These are phyloP conservation scores for Dyspetes luteomarginatus DNA, from an alignment of 2,888 invertebrate species.

Conservation along the genomic window DNA sequence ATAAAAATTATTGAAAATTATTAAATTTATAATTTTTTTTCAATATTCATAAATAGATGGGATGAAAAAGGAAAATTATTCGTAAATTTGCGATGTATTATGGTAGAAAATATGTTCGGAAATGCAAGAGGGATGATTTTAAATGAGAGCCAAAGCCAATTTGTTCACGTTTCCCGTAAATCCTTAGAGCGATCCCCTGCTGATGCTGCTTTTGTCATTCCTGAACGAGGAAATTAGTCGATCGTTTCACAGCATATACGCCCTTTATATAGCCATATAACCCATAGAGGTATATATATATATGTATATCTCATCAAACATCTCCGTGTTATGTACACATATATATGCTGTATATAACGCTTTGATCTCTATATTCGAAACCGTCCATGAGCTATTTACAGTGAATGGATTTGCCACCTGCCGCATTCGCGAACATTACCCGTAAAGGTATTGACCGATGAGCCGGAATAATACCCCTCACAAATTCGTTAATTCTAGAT, in stretches of 20 bases:
- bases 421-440: neutral
- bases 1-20: no score
- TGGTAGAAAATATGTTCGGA: neutral
- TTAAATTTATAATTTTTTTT: no score
- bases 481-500: neutral
- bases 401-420: conserved; percentile 34
- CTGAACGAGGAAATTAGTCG: conserved; percentile 37
- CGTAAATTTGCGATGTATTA: conserved; percentile 19
- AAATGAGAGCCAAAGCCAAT: conserved; percentile 41
- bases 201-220: conserved; percentile 33
- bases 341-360: neutral
- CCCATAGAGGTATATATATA: neutral
- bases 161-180: conserved; percentile 49
- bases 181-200: conserved; percentile 39
- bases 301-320: conserved; percentile 2
- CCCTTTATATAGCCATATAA: no score
- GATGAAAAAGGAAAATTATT: neutral
- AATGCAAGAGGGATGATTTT: conserved; percentile 18
- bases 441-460: conserved; percentile 14
- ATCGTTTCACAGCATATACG: conserved; percentile 28
- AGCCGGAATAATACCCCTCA: conserved; percentile 16
- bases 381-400: conserved; percentile 30
- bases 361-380: neutral
- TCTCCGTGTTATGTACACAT: conserved; percentile 6
- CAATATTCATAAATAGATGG: neutral